A percentile compares a stretch with the other conserved stretches of the same genome.
Conservation (phyloP, 1,140 invertebrate genomes). For the Ladona fulva region DNA sequence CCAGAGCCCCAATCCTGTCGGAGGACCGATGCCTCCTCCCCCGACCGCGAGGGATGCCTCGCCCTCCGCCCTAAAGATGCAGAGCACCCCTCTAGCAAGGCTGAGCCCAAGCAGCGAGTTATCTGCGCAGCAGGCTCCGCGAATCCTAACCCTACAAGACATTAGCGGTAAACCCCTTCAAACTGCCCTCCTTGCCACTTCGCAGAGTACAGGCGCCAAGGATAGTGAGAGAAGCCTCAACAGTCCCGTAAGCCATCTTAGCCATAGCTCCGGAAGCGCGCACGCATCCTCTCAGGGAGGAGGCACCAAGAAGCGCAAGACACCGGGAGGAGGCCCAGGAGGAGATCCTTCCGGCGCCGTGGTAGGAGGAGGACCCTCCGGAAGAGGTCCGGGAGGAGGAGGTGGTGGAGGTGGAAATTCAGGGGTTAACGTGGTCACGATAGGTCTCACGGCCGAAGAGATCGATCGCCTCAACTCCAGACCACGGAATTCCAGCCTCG, state of each 20-base stretch:
- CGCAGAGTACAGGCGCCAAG: slow-evolving; percentile 74
- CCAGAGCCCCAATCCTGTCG: slow-evolving; percentile 23
- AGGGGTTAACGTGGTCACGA: slow-evolving; percentile 36
- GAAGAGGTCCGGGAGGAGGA: slow-evolving; percentile 40
- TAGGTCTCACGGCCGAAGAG: slow-evolving; percentile 85
- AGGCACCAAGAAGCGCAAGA: slow-evolving; percentile 38
- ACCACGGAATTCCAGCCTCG: slow-evolving; percentile 75
- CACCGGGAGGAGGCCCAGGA: slow-evolving; percentile 30
- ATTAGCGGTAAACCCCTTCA: slow-evolving; percentile 87
- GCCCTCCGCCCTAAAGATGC: slow-evolving; percentile 43
- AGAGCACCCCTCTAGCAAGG: slow-evolving; percentile 80
- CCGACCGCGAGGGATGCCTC: slow-evolving; percentile 30
- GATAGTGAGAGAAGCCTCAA: slow-evolving; percentile 82
- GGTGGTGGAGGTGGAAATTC: slow-evolving; percentile 17
- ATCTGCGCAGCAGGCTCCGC: slow-evolving; percentile 72
- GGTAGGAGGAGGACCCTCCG: slow-evolving; percentile 11
- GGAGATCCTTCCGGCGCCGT: not conserved
- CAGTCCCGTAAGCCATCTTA: slow-evolving; percentile 78
- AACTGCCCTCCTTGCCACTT: slow-evolving; percentile 75
- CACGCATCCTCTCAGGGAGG: slow-evolving; percentile 42
- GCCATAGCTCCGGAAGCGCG: slow-evolving; percentile 55
- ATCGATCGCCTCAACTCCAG: slow-evolving; percentile 82
- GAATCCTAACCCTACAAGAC: slow-evolving; percentile 85
- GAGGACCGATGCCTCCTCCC: slow-evolving; percentile 32
- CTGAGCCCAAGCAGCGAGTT: slow-evolving; percentile 86